Conservation (phyloP, 2,888 invertebrate species). For the Tetanocera ferruginea region DNA sequence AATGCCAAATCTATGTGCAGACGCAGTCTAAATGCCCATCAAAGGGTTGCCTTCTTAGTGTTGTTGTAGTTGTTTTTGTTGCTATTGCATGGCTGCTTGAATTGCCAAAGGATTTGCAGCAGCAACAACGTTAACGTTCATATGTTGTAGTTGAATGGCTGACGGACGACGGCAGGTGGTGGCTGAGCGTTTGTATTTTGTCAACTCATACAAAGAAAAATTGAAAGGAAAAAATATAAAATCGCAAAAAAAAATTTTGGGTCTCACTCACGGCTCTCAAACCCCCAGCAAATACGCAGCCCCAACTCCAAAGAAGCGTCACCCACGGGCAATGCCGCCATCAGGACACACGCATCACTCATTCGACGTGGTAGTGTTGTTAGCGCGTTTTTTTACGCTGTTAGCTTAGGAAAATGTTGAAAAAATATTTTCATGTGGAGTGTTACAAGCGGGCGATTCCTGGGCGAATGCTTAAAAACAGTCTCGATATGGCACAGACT, state of each 20-base stretch:
- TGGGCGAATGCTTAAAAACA: background rate
- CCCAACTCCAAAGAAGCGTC: background rate
- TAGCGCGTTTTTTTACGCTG: background rate
- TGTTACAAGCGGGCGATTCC: background rate
- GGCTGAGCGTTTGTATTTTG: conserved; percentile 22
- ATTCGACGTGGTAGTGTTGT: conserved; percentile 4
- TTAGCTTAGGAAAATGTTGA: background rate
- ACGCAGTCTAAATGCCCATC: conserved; percentile 3
- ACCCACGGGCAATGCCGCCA: background rate
- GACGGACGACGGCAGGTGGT: background rate
- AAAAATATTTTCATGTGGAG: background rate
- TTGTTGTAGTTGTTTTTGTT: background rate
- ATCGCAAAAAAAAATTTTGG: background rate
- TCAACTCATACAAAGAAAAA: conserved; percentile 19
- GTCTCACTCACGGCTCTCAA: background rate
- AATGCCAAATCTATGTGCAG: background rate
- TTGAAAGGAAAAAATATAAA: background rate
- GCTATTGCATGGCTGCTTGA: background rate
- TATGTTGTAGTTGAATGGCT: background rate
- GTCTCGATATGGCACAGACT: background rate
- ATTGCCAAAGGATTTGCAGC: conserved; percentile 30
- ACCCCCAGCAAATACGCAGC: background rate
- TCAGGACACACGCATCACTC: conserved; percentile 24
- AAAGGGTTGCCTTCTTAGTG: background rate
- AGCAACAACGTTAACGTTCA: background rate